These are phyloP conservation scores for Venusia cambrica DNA, from an alignment of 2,888 invertebrate genomes.

Conservation along the genomic window DNA sequence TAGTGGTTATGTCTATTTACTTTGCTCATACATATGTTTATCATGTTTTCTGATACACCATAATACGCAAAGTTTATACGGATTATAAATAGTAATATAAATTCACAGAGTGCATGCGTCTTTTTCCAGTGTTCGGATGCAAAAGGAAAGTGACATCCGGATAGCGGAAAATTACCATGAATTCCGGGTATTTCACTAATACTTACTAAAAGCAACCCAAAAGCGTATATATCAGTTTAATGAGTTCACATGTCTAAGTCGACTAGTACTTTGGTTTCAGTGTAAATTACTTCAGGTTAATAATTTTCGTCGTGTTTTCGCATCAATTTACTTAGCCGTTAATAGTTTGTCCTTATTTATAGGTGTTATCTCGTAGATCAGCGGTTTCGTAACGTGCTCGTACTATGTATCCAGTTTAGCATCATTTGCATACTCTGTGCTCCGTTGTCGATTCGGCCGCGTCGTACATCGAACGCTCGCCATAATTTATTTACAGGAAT, in stretches of 20 bases:
- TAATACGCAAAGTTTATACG: no score
- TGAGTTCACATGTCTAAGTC: constrained; percentile 24
- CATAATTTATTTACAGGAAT: constrained; percentile 39
- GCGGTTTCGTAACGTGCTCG: constrained; percentile 61
- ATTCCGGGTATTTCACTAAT: no score
- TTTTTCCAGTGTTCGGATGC: no score
- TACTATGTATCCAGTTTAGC: constrained; percentile 54
- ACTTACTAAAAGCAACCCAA: constrained; percentile 3
- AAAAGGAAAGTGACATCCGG: no score
- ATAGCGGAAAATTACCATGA: no score
- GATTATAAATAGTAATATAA: no score
- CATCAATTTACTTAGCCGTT: constrained; percentile 71
- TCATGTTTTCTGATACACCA: constrained; percentile 8
- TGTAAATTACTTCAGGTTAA: constrained; percentile 56
- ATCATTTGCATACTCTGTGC: constrained; percentile 70
- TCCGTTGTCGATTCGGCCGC: constrained; percentile 50
- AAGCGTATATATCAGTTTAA: constrained; percentile 15
- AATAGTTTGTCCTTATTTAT: constrained; percentile 74
- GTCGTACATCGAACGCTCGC: constrained; percentile 39
- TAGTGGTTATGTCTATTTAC: constrained; percentile 8
- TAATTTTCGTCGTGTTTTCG: constrained; percentile 72
- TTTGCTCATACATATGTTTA: constrained; percentile 11
- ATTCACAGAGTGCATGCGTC: no score
- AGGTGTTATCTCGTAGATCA: constrained; percentile 69
- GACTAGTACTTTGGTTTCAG: constrained; percentile 41